Evolutionary conservation across 2,113 vertebrate species (phyloP).

Genomic region (Vombatus ursinus): DNA sequence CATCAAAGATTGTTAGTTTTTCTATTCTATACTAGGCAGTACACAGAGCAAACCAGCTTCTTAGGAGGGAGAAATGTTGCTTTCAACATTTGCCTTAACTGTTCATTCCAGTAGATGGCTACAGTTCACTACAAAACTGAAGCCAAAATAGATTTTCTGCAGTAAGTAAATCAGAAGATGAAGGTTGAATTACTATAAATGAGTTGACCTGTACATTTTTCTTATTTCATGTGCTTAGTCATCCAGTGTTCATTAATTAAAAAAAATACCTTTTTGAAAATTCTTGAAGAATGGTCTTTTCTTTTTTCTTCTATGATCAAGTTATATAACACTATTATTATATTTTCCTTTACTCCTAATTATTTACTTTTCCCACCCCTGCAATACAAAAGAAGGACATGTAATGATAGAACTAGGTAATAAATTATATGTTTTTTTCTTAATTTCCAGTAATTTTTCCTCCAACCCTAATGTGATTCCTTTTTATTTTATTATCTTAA

Average conservation of each 20-base stretch:
- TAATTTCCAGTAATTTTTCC: slow-evolving; percentile 56
- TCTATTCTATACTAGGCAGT: slow-evolving; percentile 60
- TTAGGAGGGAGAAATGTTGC: slow-evolving; percentile 71
- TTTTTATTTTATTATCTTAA: slow-evolving; percentile 66
- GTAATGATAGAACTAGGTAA: slow-evolving; percentile 41
- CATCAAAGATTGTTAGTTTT: slow-evolving; percentile 72
- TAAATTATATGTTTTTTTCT: slow-evolving; percentile 49
- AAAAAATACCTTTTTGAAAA: slow-evolving; percentile 73
- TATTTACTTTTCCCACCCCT: slow-evolving; percentile 72
- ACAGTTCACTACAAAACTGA: slow-evolving; percentile 87
- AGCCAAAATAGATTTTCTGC: slow-evolving; percentile 83
- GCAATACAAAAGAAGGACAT: slow-evolving; percentile 49
- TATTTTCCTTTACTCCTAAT: slow-evolving; percentile 46
- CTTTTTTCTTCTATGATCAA: slow-evolving; percentile 49
- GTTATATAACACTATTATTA: slow-evolving; percentile 52
- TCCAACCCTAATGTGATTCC: slow-evolving; percentile 44
- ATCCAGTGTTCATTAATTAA: slow-evolving; percentile 77
- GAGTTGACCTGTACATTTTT: slow-evolving; percentile 87
- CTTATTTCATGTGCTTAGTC: slow-evolving; percentile 85
- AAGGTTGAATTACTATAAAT: slow-evolving; percentile 87
- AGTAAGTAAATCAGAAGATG: slow-evolving; percentile 88
- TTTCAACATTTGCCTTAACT: slow-evolving; percentile 83
- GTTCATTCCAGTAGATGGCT: slow-evolving; percentile 91
- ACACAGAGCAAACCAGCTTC: slow-evolving; percentile 76
- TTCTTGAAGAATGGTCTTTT: slow-evolving; percentile 68